Conservation (phyloP, 2,888 invertebrate species). For the Vanessa cardui region DNA sequence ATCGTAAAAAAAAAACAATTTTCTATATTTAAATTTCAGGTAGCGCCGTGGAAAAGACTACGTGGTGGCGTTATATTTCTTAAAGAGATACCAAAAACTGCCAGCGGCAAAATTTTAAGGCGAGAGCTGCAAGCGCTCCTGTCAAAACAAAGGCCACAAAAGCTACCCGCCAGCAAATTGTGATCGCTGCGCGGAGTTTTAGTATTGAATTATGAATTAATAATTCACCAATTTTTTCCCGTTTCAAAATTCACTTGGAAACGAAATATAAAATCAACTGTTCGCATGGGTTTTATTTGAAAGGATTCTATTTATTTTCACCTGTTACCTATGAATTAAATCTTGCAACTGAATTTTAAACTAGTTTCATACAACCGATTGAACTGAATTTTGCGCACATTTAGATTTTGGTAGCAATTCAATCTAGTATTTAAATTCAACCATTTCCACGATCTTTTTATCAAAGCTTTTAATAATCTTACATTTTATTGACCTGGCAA, state of each 20-base stretch:
- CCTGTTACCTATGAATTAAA: not conserved
- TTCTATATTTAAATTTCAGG: constrained; percentile 48
- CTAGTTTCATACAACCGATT: no score
- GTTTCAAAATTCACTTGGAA: constrained; percentile 13
- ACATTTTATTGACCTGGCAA: no score
- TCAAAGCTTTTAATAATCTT: no score
- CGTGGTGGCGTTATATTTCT: constrained; percentile 88
- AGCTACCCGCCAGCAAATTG: constrained; percentile 48
- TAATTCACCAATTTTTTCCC: constrained; percentile 10
- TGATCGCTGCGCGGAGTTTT: constrained; percentile 36
- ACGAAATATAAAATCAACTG: not conserved
- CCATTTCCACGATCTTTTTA: no score
- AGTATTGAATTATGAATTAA: constrained; percentile 32
- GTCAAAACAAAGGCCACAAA: constrained; percentile 39
- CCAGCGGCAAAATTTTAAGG: constrained; percentile 89
- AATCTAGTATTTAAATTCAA: no score
- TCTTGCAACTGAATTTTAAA: not conserved
- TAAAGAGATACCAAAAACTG: constrained; percentile 87
- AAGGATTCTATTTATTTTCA: not conserved
- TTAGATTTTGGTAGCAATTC: no score
- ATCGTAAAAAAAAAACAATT: no score
- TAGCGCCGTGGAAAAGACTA: constrained; percentile 87
- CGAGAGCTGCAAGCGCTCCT: constrained; percentile 70
- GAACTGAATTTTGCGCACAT: no score
- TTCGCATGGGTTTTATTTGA: not conserved